These are phyloP conservation scores for Drosophila novamexicana DNA, from an alignment of 1,140 invertebrate species.

Conservation along the genomic window DNA sequence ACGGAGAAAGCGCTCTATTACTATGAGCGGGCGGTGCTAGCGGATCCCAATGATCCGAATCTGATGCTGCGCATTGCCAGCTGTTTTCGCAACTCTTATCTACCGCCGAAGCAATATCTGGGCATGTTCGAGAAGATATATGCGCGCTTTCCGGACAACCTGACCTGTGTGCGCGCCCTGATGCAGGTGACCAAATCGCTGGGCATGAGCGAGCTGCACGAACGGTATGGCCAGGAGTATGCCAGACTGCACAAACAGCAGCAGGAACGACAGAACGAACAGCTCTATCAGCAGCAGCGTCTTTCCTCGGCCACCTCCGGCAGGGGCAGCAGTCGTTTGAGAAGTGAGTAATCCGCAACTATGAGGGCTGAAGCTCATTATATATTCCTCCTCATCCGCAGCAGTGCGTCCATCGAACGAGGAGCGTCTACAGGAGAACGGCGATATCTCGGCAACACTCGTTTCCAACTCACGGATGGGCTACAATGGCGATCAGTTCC, in stretches of 20 bases:
- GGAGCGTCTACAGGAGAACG: slow-evolving; percentile 53
- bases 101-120: slow-evolving; percentile 92
- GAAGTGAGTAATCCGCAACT: slow-evolving; percentile 55
- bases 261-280: slow-evolving; percentile 85
- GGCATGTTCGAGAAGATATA: slow-evolving; percentile 92
- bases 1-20: slow-evolving; percentile 95
- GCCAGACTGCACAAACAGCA: slow-evolving; percentile 89
- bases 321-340: slow-evolving; percentile 72
- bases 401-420: slow-evolving; percentile 55
- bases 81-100: slow-evolving; percentile 91
- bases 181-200: slow-evolving; percentile 91
- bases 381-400: not conserved
- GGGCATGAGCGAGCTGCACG: slow-evolving; percentile 87
- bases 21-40: slow-evolving; percentile 94
- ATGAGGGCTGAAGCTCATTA: not conserved
- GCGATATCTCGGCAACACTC: slow-evolving; percentile 32
- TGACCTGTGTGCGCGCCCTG: slow-evolving; percentile 94
- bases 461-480: slow-evolving; percentile 9
- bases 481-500: slow-evolving; percentile 50
- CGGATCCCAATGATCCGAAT: slow-evolving; percentile 93
- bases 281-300: slow-evolving; percentile 88
- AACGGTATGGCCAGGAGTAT: slow-evolving; percentile 90
- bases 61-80: slow-evolving; percentile 94
- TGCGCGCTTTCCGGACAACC: slow-evolving; percentile 92
- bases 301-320: slow-evolving; percentile 85